These are phyloP conservation scores for Scophthalmus maximus DNA, from an alignment of 2,113 vertebrate species.

Conservation along the genomic window DNA sequence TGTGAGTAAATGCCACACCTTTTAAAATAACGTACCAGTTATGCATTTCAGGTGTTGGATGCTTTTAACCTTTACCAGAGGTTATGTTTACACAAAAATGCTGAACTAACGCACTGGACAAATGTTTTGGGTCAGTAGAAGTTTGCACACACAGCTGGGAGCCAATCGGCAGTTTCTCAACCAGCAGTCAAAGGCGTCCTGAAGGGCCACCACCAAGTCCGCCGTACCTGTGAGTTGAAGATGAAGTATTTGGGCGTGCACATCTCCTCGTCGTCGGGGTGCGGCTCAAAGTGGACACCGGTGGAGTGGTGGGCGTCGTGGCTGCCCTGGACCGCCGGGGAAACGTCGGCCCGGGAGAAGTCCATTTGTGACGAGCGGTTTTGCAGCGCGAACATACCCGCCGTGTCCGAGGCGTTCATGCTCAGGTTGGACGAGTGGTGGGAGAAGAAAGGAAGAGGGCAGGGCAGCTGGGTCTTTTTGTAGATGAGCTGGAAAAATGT, in stretches of 20 bases:
- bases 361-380: slow-evolving; percentile 87
- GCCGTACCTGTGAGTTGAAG: slow-evolving; percentile 94
- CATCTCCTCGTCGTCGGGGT: slow-evolving; percentile 80
- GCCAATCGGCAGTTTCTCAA: no score
- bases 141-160: neutral
- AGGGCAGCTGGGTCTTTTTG: slow-evolving; percentile 95
- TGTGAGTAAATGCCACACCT: no score
- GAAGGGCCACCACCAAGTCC: no score
- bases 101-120: neutral
- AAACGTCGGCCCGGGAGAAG: slow-evolving; percentile 78
- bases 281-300: slow-evolving; percentile 82
- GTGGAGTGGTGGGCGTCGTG: slow-evolving; percentile 64
- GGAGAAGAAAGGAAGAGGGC: slow-evolving; percentile 88
- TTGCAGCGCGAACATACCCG: slow-evolving; percentile 54
- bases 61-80: neutral
- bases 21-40: no score
- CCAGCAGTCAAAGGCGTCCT: no score
- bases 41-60: neutral
- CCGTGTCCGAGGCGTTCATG: slow-evolving; percentile 80
- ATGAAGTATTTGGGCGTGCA: slow-evolving; percentile 95
- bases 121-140: neutral
- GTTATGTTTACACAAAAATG: neutral
- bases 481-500: slow-evolving; percentile 89
- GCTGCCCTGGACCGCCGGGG: slow-evolving; percentile 63
- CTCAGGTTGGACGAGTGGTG: slow-evolving; percentile 84